Percentiles rank a stretch among this genome's conserved stretches.
Conservation (phyloP, 2,797 vertebrate species). For the Artibeus lituratus region DNA sequence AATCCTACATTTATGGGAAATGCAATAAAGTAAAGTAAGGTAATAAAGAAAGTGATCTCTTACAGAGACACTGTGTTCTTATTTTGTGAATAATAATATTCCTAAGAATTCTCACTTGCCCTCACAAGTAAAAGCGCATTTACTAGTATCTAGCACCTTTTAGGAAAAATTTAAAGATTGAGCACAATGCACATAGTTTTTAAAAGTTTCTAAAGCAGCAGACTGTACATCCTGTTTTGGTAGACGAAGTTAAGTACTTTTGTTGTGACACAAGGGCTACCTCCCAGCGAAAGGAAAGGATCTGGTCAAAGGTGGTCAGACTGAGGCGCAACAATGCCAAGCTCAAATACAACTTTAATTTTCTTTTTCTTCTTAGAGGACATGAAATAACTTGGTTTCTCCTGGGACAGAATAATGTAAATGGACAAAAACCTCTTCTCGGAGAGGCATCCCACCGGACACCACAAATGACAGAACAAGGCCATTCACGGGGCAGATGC, state of each 20-base stretch:
- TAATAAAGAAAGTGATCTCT: constrained; percentile 54
- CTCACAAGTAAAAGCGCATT: not conserved
- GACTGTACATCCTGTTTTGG: not conserved
- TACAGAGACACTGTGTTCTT: constrained; percentile 40
- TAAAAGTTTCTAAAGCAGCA: not conserved
- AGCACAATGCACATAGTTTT: not conserved
- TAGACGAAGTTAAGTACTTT: not conserved
- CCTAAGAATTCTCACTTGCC: constrained; percentile 51
- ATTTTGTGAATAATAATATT: constrained; percentile 47
- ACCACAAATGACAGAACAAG: not conserved
- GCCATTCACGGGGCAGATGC: not conserved
- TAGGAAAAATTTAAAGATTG: not conserved
- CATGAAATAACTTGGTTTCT: not conserved
- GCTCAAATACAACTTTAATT: not conserved
- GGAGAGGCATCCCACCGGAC: not conserved
- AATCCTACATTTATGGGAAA: constrained; percentile 54
- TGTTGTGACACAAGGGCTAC: not conserved
- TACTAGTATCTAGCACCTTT: not conserved
- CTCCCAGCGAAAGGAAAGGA: not conserved
- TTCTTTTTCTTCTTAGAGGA: not conserved
- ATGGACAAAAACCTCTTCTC: not conserved
- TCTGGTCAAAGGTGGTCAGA: not conserved
- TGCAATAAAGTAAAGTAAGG: constrained; percentile 24
- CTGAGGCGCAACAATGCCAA: not conserved
- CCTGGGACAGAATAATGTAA: not conserved